Evolutionary conservation across 2,888 invertebrate genomes (phyloP).

Genomic region (Opisthograptis luteolata): DNA sequence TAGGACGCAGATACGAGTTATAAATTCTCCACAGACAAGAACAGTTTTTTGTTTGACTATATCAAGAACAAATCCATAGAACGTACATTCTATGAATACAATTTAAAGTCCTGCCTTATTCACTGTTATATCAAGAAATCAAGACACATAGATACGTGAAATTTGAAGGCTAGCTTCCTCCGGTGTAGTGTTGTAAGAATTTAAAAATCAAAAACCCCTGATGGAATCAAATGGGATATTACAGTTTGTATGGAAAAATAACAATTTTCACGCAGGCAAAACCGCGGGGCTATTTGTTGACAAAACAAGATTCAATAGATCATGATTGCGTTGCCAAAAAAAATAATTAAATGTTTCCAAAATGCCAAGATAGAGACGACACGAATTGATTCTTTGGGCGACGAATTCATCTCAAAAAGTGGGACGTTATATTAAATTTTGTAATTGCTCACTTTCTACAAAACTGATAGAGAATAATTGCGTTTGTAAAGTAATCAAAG

Average conservation of each 20-base stretch:
- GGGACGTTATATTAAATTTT: conserved; percentile 30
- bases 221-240: no score
- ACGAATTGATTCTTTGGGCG: conserved; percentile 34
- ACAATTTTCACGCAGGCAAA: no score
- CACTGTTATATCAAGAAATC: no score
- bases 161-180: no score
- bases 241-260: no score
- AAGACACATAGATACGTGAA: no score
- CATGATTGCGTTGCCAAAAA: conserved; percentile 45
- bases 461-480: conserved; percentile 26
- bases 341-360: conserved; percentile 37
- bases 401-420: conserved; percentile 29
- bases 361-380: conserved; percentile 27
- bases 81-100: no score
- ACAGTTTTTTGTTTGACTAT: conserved; percentile 20
- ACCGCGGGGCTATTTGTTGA: no score
- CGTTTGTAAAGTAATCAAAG: conserved; percentile 28
- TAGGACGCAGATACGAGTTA: conserved; percentile 21
- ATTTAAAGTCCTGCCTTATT: no score
- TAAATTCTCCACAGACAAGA: conserved; percentile 22
- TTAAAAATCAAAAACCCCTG: no score
- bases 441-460: conserved; percentile 36
- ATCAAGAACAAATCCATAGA: conserved; percentile 23
- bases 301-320: conserved; percentile 50
- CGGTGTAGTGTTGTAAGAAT: no score